Evolutionary conservation across 2,797 vertebrate species (phyloP).

Genomic region (Lutjanus argentimaculatus): DNA sequence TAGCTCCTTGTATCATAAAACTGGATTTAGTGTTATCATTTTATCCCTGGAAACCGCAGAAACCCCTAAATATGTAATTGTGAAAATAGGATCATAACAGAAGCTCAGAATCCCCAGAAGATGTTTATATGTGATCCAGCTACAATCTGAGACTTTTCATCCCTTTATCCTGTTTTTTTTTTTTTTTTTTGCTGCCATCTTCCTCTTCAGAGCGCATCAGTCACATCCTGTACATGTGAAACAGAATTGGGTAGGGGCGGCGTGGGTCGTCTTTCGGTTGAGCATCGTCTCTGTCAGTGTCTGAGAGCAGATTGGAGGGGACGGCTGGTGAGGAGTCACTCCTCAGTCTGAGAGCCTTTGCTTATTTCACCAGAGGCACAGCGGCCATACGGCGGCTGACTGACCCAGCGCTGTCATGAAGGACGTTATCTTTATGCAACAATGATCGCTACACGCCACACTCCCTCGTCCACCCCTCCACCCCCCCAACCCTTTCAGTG

Average conservation of each 20-base stretch:
- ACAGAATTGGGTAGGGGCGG: not conserved
- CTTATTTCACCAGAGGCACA: slow-evolving; percentile 65
- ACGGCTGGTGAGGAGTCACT: slow-evolving; percentile 55
- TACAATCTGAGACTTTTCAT: slow-evolving; percentile 1
- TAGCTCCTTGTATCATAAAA: slow-evolving; percentile 13
- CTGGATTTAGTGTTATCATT: slow-evolving; percentile 13
- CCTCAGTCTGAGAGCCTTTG: slow-evolving; percentile 44
- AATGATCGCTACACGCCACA: slow-evolving; percentile 31
- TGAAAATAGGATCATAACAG: slow-evolving; percentile 34
- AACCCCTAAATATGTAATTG: slow-evolving; percentile 18
- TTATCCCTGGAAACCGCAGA: slow-evolving; percentile 19
- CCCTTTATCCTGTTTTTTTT: not conserved
- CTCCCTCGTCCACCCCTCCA: not conserved
- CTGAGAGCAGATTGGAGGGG: slow-evolving; percentile 59
- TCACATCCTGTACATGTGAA: slow-evolving; percentile 41
- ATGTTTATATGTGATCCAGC: slow-evolving; percentile 8
- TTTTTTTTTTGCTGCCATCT: not conserved
- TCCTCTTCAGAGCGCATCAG: slow-evolving; percentile 23
- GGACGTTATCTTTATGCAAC: slow-evolving; percentile 74
- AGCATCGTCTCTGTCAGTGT: slow-evolving; percentile 49
- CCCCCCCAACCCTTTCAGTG: slow-evolving; percentile 15
- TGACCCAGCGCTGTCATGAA: slow-evolving; percentile 62
- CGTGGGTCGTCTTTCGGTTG: slow-evolving; percentile 27
- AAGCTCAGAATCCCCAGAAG: slow-evolving; percentile 26
- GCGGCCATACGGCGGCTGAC: slow-evolving; percentile 64